Conservation (phyloP, 2,113 vertebrate genomes). For the Barbus barbus region DNA sequence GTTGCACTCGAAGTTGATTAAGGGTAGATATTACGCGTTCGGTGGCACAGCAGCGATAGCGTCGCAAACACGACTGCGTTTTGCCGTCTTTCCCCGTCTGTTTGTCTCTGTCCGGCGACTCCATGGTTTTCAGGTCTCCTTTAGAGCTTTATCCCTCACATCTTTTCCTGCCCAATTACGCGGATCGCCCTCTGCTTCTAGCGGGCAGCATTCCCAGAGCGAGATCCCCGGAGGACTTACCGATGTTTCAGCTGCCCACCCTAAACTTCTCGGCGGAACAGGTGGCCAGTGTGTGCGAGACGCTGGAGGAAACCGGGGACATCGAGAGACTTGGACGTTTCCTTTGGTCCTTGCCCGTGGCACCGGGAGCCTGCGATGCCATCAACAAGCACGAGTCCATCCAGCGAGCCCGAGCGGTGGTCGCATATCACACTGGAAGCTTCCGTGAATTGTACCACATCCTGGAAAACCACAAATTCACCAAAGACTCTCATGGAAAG, state of each 20-base stretch:
- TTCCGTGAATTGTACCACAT: slow-evolving; percentile 97
- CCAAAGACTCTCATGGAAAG: slow-evolving; percentile 96
- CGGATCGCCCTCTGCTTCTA: slow-evolving; percentile 82
- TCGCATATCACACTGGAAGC: slow-evolving; percentile 95
- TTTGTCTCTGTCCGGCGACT: slow-evolving; percentile 65
- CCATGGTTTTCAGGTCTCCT: slow-evolving; percentile 96
- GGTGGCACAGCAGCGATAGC: slow-evolving; percentile 80
- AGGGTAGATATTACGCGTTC: slow-evolving; percentile 81
- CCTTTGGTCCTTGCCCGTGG: slow-evolving; percentile 96
- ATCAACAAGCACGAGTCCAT: slow-evolving; percentile 98
- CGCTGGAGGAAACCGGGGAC: slow-evolving; percentile 98
- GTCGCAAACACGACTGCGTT: slow-evolving; percentile 74
- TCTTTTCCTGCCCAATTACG: slow-evolving; percentile 89
- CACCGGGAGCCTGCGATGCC: slow-evolving; percentile 90
- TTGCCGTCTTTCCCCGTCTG: slow-evolving; percentile 56
- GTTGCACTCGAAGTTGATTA: slow-evolving; percentile 89
- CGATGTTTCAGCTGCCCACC: slow-evolving; percentile 90
- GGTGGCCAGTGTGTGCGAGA: slow-evolving; percentile 98
- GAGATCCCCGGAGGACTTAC: slow-evolving; percentile 85
- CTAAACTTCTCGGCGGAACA: slow-evolving; percentile 96
- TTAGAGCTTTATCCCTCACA: slow-evolving; percentile 91
- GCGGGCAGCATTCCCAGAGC: slow-evolving; percentile 76
- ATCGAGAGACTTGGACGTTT: slow-evolving; percentile 96
- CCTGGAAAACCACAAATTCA: slow-evolving; percentile 97
- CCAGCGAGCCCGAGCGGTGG: slow-evolving; percentile 93